These are phyloP conservation scores for Morphnarchus princeps DNA, from an alignment of 2,113 vertebrate species.

Conservation along the genomic window DNA sequence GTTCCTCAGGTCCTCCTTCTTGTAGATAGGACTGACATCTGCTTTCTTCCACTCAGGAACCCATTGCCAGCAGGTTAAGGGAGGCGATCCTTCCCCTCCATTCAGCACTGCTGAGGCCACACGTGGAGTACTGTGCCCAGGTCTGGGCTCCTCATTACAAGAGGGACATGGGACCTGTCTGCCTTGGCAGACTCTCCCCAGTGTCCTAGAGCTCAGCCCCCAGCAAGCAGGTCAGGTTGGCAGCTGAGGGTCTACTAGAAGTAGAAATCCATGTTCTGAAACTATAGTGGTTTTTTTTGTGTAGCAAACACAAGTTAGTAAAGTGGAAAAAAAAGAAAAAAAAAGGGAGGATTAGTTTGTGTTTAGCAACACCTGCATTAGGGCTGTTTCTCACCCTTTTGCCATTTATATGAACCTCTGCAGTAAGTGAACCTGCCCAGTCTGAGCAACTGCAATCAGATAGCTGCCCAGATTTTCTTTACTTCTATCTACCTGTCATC, in stretches of 20 bases:
- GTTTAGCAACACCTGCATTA: not conserved
- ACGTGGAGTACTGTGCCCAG: not conserved
- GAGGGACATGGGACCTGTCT: not conserved
- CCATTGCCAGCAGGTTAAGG: not conserved
- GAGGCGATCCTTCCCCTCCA: not conserved
- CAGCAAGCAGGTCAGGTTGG: not conserved
- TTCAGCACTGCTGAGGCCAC: not conserved
- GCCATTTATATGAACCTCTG: not conserved
- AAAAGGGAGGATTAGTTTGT: not conserved
- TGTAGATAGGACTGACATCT: not conserved
- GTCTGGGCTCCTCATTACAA: not conserved
- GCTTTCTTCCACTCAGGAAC: not conserved
- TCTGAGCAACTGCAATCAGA: not conserved
- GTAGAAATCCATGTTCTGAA: not conserved
- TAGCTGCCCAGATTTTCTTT: not conserved
- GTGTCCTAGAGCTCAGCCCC: not conserved
- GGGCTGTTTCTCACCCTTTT: not conserved
- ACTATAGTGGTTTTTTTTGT: too few relatives aligned
- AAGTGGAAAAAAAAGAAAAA: too few relatives aligned
- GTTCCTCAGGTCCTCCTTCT: not conserved
- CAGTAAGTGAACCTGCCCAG: not conserved
- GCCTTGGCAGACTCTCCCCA: not conserved
- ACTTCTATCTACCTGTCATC: not conserved
- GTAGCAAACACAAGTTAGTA: not conserved
- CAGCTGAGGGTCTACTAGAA: not conserved